Percentiles rank a stretch among this genome's conserved stretches.
These are phyloP conservation scores for Chunga burmeisteri DNA, from an alignment of 2,113 vertebrate species.

Conservation along the genomic window DNA sequence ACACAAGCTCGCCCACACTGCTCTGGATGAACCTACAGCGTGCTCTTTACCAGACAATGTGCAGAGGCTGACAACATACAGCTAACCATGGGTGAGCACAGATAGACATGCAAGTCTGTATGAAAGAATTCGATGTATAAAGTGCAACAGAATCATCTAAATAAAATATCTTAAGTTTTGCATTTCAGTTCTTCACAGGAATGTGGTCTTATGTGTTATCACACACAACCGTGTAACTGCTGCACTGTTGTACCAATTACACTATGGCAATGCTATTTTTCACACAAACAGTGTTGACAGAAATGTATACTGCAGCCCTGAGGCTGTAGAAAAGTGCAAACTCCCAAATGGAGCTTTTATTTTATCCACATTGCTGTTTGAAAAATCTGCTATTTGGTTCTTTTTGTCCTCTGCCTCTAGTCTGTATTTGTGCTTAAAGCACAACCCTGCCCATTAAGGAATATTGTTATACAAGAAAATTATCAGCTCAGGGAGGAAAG, in stretches of 20 bases:
- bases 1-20: neutral
- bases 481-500: neutral
- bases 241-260: neutral
- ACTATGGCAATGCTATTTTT: constrained; percentile 19
- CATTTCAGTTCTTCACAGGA: neutral
- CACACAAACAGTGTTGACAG: constrained; percentile 38
- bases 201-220: neutral
- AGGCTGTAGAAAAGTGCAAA: constrained; percentile 20
- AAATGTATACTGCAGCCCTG: constrained; percentile 9
- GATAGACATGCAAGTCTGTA: neutral
- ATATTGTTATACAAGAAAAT: neutral
- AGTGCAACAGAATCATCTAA: neutral
- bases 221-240: neutral
- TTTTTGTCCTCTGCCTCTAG: neutral
- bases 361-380: neutral
- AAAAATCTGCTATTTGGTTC: neutral
- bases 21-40: neutral
- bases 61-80: neutral
- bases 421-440: neutral
- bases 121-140: neutral
- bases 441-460: neutral
- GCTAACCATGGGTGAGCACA: neutral
- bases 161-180: neutral
- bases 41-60: neutral
- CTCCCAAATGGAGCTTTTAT: neutral